Conservation (phyloP, 2,113 vertebrate genomes). For the Gymnorhina tibicen region DNA sequence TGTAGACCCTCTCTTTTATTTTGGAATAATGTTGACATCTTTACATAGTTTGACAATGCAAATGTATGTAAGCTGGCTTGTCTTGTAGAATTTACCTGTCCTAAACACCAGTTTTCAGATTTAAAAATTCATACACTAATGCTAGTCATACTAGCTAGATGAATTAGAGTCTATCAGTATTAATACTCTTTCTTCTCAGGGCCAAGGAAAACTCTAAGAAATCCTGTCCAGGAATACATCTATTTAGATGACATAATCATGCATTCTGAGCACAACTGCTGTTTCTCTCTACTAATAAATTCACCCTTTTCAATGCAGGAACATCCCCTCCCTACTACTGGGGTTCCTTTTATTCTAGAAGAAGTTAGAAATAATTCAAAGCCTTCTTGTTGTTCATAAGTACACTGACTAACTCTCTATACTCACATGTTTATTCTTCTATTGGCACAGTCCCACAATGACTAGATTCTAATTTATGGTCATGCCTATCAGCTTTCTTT, state of each 20-base stretch:
- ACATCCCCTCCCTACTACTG: fast-evolving
- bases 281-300: background rate
- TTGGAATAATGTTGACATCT: background rate
- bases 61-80: background rate
- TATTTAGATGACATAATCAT: background rate
- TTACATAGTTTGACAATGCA: background rate
- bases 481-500: background rate
- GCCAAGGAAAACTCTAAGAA: background rate
- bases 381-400: background rate
- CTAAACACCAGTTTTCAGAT: background rate
- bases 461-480: background rate
- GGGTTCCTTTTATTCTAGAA: background rate
- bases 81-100: background rate
- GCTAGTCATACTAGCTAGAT: background rate
- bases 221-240: background rate
- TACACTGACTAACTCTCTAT: background rate
- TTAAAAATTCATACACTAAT: background rate
- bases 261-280: background rate
- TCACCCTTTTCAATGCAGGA: background rate
- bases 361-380: background rate
- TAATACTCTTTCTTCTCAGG: background rate
- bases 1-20: background rate
- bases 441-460: background rate
- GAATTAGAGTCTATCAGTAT: background rate
- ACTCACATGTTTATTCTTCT: background rate